Evolutionary conservation across 92 coral and sea anemone species (phyloP), one percentile per base, ranked within the genome.

Genomic region (Parazoanthus swiftii): DNA sequence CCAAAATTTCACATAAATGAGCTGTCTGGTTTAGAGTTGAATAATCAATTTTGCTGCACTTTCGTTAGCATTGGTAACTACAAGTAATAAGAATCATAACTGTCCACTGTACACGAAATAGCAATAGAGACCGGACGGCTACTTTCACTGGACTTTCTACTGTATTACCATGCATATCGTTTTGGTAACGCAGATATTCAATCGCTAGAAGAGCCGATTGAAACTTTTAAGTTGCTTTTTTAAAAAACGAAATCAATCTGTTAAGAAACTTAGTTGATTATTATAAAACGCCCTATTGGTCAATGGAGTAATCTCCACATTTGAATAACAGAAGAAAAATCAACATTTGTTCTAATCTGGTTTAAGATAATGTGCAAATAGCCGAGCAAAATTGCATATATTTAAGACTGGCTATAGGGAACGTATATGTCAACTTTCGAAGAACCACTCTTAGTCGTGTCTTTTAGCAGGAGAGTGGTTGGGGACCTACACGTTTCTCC

Each of bases 311-410:
- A 25, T 26, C 76, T 59, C 66, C 26, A 15, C 18, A 83, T 83
- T 83, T 83, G 9, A 83, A 83, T 83, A 83, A 83, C 78, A 83
- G 36, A 68, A 71, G 65, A 29, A 70, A 23, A 8, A 26, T 23
- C 77, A 68, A 68, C 13, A 25, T 44, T 66, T 68, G 63, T 0
- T 16, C 26, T 35, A 56, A 35, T 25, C 20, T 29, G 39, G 44
- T 80, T 58, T 80, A n/a, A 83, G 5, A 4, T 2, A 37, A 11
- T n/a, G 18, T 14, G 25, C 25, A 63, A 14, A 63, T 5, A 63
- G 16, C 5, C 14, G 8, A 63, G 26, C 26, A 18, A 23, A 63
- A 63, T 20, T 54, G 20, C 18, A 63, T 63, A 0, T 20, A 63
- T 63, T 54, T 54, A 54, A 54, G 20, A 54, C 59, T 23, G 8